Base-by-base conservation (phyloP, 2,113 vertebrate genomes). In the Abramis brama region DNA sequence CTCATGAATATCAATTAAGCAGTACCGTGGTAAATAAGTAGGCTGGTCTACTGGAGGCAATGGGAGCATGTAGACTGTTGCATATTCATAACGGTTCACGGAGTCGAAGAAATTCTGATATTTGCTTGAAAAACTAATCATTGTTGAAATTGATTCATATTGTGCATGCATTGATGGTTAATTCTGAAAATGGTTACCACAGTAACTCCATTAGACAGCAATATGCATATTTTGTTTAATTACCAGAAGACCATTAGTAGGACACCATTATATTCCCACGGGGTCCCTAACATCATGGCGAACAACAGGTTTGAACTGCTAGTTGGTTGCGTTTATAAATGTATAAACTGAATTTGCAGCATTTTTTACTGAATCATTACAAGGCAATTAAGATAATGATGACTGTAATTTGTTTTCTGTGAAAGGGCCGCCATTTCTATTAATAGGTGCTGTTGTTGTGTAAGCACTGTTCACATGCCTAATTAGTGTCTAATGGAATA, bases 1-100 rank as follows among this genome's bases (percentile, higher is more conserved):
- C 88, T 92, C 85, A 86, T 92, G 92, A 93, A 94, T 93, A 92
- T 93, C 90, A 94, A 94, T 94, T 92, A 92, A 92, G 90, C 90
- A 87, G 88, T 89, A 91, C 89, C 88, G 89, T 91, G 90, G 87
- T 92, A 91, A 90, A 90, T 83, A 91, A 88, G 84, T 85, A 86
- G 85, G 79, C 79, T n/a, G 87, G 73, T 87, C 86, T 79, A 90
- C 92, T 92, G 87, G 87, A 87, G 89, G 87, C 90, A 92, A 92
- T 91, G 90, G 89, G 88, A 92, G 91, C 86, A 76, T 87, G 89
- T 86, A 66, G 57, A 88, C 82, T 83, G 89, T 33, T 66, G 8
- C 88, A 90, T 88, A 71, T 87, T 88, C 89, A 89, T 88, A 57
- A 27, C 79, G 79, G 85, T 90, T 91, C 90, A 89, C 80, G 79